These are phyloP conservation scores for Kradibia gibbosae DNA, from an alignment of 1,140 invertebrate genomes.

Conservation along the genomic window DNA sequence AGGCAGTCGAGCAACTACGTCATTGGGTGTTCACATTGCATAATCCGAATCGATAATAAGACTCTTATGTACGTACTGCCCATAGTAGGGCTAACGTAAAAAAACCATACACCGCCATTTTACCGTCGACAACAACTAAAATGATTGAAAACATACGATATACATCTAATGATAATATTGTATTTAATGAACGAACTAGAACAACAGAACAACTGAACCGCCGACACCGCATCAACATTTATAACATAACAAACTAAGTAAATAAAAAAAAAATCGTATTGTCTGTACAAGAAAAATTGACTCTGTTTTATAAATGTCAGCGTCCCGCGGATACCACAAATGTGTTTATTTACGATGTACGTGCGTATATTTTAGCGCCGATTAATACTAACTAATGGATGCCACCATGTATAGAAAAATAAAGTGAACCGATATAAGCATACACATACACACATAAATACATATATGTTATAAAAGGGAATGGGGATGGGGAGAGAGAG, in stretches of 20 bases:
- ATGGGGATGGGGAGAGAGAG: neutral
- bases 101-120: conserved; percentile 44
- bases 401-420: conserved; percentile 48
- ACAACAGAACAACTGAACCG: conserved; percentile 37
- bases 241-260: conserved; percentile 39
- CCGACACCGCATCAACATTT: conserved; percentile 44
- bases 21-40: conserved; percentile 73
- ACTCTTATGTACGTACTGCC: conserved; percentile 67
- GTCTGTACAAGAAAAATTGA: conserved; percentile 41
- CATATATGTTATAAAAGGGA: neutral
- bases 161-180: conserved; percentile 21
- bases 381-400: conserved; percentile 49
- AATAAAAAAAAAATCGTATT: conserved; percentile 30
- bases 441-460: conserved; percentile 28
- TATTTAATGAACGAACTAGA: conserved; percentile 15
- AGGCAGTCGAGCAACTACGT: conserved; percentile 72
- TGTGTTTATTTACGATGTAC: conserved; percentile 49
- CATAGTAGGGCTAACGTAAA: conserved; percentile 61
- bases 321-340: conserved; percentile 50
- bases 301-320: conserved; percentile 50
- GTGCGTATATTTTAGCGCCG: conserved; percentile 45
- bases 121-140: conserved; percentile 28
- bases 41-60: conserved; percentile 73
- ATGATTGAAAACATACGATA: neutral
- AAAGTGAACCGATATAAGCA: conserved; percentile 33